Base-by-base conservation (phyloP, 2,113 vertebrate species). In the Calonectris borealis region DNA sequence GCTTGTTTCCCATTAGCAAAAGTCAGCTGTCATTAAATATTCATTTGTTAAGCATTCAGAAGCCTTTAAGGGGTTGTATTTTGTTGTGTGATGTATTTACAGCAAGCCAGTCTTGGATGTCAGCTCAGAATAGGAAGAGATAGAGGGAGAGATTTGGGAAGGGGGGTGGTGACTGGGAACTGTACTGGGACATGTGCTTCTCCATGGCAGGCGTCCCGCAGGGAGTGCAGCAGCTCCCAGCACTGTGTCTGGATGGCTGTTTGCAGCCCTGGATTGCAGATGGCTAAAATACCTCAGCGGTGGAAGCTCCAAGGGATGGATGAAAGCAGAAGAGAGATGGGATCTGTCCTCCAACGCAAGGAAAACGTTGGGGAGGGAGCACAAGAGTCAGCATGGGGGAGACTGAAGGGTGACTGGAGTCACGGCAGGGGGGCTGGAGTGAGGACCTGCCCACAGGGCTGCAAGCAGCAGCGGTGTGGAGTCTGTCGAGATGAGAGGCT, bases 1-100 rank as follows among this genome's bases (percentile, higher is more conserved):
- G 36, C 60, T 78, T 90, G 29, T 83, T 57, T 92, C 65, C 68
- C 34, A 6, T 52, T 70, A 84, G 66, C 2, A 0, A 48, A 86
- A 94, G 54, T 48, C 54, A 85, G 13, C 46, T 91, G 20, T 51
- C 31, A 49, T 88, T 89, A 87, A 93, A 88, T 90, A 91, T 58
- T 93, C 31, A 90, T 76, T 40, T 88, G 3, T 15, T 44, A 80
- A 90, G 49, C 46, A 73, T 93, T 83, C 72, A 49, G 3, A 93
- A 86, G 58, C 66, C 75, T 80, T 71, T 52, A 70, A 76, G 16
- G 32, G 15, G 5, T 49, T 90, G 62, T n/a, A 38, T 48, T 88
- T 87, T 58, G n/a, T 76, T 81, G 40, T 10, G 8, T 78, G 57
- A 51, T 68, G 20, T 55, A 68, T 78, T 94, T 83, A 27, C 26